Percentiles rank a stretch among this genome's conserved stretches.
These are phyloP conservation scores for Trematomus loennbergii DNA, from an alignment of 2,113 vertebrate species.

Conservation along the genomic window DNA sequence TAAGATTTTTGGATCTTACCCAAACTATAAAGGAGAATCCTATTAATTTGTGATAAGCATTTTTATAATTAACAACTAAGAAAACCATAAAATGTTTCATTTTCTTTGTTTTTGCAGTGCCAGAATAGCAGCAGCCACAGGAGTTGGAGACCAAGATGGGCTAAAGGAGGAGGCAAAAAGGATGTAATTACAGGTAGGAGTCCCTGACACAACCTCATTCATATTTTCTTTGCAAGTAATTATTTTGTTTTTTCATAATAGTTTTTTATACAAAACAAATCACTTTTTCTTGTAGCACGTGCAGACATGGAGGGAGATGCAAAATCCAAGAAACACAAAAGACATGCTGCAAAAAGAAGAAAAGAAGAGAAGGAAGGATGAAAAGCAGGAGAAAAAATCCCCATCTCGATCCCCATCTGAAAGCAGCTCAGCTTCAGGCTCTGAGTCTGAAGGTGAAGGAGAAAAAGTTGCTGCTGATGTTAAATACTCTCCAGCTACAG, in stretches of 20 bases:
- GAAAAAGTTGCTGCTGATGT: conserved; percentile 60
- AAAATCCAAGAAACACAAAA: conserved; percentile 85
- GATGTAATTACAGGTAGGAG: conserved; percentile 71
- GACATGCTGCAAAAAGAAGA: conserved; percentile 84
- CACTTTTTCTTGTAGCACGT: conserved; percentile 50
- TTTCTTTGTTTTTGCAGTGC: conserved; percentile 61
- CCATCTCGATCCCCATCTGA: conserved; percentile 84
- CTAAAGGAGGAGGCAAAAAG: conserved; percentile 75
- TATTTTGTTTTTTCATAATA: background rate
- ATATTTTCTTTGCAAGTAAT: background rate
- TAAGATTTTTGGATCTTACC: too few species aligned
- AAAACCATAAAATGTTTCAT: background rate
- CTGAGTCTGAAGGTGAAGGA: conserved; percentile 82
- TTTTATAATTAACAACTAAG: background rate
- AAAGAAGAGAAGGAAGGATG: conserved; percentile 84
- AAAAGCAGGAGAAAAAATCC: conserved; percentile 83
- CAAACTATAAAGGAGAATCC: background rate
- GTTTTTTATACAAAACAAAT: background rate
- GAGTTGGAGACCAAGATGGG: conserved; percentile 52
- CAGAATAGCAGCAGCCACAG: conserved; percentile 69
- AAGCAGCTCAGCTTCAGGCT: conserved; percentile 82
- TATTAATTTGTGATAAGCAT: background rate
- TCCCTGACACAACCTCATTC: background rate
- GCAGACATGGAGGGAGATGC: conserved; percentile 70
- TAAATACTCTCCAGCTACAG: conserved; percentile 54